Conservation (phyloP, 2,797 vertebrate species). For the Tokudaia muenninki region DNA sequence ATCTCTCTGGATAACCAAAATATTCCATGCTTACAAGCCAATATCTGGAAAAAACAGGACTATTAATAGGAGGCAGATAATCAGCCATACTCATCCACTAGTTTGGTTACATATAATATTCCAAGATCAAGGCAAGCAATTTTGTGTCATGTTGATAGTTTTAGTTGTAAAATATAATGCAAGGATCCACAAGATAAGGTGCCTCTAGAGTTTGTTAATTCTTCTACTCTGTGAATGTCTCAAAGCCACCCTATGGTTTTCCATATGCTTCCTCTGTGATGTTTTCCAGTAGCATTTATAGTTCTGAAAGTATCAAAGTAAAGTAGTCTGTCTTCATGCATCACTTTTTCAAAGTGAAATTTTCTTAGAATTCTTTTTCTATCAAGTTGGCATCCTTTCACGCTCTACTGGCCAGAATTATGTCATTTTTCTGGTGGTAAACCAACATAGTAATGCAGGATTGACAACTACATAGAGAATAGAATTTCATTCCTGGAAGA, state of each 20-base stretch:
- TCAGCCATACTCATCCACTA: not conserved
- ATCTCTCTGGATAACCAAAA: not conserved
- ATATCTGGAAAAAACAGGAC: not conserved
- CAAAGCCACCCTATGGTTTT: not conserved
- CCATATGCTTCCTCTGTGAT: not conserved
- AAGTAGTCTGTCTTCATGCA: not conserved
- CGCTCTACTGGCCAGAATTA: constrained; percentile 31
- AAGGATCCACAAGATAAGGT: not conserved
- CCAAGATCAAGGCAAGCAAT: not conserved
- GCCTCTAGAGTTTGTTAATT: not conserved
- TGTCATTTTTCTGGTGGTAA: constrained; percentile 51
- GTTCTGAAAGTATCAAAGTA: not conserved
- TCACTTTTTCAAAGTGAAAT: constrained; percentile 53
- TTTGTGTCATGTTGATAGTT: constrained; percentile 52
- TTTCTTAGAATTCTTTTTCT: constrained; percentile 2
- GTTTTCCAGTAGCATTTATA: constrained; percentile 44
- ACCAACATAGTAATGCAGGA: constrained; percentile 42
- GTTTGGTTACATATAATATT: not conserved
- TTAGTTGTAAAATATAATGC: not conserved
- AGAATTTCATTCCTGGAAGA: constrained; percentile 13
- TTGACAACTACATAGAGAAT: constrained; percentile 47
- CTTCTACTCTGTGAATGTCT: constrained; percentile 1
- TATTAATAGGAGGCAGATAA: not conserved
- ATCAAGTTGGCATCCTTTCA: constrained; percentile 10
- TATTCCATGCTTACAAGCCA: not conserved